Conservation (phyloP, 2,888 invertebrate species). For the Teinopalpus imperialis region DNA sequence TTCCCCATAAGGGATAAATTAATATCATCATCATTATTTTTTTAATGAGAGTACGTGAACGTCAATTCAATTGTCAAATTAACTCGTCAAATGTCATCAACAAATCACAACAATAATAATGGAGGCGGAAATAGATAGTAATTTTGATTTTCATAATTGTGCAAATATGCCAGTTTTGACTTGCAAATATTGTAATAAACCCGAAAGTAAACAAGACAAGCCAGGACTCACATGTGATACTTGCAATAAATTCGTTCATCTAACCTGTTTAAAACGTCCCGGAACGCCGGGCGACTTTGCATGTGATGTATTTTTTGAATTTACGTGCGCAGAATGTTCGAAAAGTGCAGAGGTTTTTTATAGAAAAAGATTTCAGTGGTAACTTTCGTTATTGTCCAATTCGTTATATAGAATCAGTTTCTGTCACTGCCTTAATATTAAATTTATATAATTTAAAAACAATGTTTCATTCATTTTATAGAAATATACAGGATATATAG, state of each 20-base stretch:
- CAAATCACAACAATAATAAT: constrained; percentile 10
- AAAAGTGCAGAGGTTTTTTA: constrained; percentile 79
- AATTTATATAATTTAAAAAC: too few relatives aligned
- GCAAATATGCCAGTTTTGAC: constrained; percentile 8
- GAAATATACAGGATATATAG: too few relatives aligned
- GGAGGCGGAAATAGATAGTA: constrained; percentile 7
- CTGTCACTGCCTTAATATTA: too few relatives aligned
- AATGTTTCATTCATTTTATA: too few relatives aligned
- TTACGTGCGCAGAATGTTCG: constrained; percentile 86
- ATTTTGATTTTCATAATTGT: not conserved
- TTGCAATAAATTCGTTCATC: constrained; percentile 84
- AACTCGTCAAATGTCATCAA: not conserved
- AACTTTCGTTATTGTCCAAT: constrained; percentile 33
- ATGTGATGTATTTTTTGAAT: constrained; percentile 89
- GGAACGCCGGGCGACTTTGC: constrained; percentile 86
- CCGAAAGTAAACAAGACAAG: constrained; percentile 75
- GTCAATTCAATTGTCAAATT: not conserved
- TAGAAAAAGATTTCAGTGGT: constrained; percentile 88
- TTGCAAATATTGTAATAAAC: constrained; percentile 83
- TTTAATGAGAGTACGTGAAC: too few relatives aligned
- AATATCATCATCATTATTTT: too few relatives aligned
- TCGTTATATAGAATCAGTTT: too few relatives aligned
- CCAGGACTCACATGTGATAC: constrained; percentile 84
- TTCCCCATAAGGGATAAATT: too few relatives aligned
- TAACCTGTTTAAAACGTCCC: constrained; percentile 84